These are phyloP conservation scores for Knipowitschia caucasica DNA, from an alignment of 2,797 vertebrate species.

Conservation along the genomic window DNA sequence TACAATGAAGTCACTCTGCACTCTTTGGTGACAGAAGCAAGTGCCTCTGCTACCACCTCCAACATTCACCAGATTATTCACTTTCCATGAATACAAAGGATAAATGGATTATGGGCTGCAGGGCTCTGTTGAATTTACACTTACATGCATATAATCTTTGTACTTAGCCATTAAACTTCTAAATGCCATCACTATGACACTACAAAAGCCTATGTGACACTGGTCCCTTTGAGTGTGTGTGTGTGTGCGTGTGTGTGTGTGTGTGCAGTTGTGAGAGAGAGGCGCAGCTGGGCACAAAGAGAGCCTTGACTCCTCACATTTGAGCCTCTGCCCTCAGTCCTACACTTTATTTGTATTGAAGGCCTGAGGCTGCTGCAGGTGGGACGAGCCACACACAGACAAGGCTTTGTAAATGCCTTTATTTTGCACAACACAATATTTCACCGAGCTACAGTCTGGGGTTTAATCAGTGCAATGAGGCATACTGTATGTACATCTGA, in stretches of 20 bases:
- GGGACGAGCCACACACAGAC: slow-evolving; percentile 28
- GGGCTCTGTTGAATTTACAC: no score
- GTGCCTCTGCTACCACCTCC: no score
- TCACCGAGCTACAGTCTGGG: background rate
- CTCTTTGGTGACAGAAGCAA: no score
- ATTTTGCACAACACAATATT: background rate
- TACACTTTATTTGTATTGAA: slow-evolving; percentile 37
- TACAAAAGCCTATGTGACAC: slow-evolving; percentile 41
- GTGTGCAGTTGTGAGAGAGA: slow-evolving; percentile 40
- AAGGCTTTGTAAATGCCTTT: slow-evolving; percentile 15
- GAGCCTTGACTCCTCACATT: slow-evolving; percentile 52
- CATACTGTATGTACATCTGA: no score
- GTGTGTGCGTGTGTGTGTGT: slow-evolving; percentile 24
- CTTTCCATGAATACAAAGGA: no score
- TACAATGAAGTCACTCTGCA: no score
- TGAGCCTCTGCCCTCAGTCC: slow-evolving; percentile 38
- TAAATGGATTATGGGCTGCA: no score
- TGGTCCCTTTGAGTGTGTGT: slow-evolving; percentile 26
- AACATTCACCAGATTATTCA: no score
- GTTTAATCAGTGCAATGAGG: background rate
- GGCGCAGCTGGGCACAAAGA: slow-evolving; percentile 72
- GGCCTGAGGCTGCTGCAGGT: slow-evolving; percentile 48
- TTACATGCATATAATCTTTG: background rate
- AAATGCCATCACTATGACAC: slow-evolving; percentile 53
- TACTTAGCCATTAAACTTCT: slow-evolving; percentile 20